Evolutionary conservation across 2,888 invertebrate species (phyloP), one percentile per base, ranked within the genome.

Genomic region (Rotaria socialis): DNA sequence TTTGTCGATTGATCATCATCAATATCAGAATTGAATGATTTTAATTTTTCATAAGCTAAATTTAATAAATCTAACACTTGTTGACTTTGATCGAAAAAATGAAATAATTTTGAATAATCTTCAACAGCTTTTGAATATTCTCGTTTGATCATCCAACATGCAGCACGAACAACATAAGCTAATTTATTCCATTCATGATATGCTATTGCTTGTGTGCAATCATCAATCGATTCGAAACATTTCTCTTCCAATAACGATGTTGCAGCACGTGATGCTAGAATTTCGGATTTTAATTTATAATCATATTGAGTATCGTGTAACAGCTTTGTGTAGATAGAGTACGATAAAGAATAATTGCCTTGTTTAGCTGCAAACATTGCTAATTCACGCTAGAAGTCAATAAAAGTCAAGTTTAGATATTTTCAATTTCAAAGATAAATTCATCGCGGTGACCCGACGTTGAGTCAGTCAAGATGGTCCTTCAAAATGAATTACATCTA

Each of bases 171-270:
- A 47, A 80, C 75, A 80, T 80, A 80, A 16, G 75, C 75, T 24
- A 80, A 80, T 80, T 80, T 80, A 80, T 80, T 80, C 75, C 75
- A 80, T 80, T 80, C 43, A 80, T 80, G 22, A 47, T 47, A 80
- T 11, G 43, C 75, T 47, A 80, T 80, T 22, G 75, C 75, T 43
- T 24, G 75, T 47, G 75, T 80, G 22, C 75, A 80, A 80, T 80
- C 75, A 24, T 80, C 75, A 47, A 80, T 80, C 4, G 75, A 43
- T 80, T 80, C 47, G 47, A 24, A 80, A 80, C 19, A 80, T 47
- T 80, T 80, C 19, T 80, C 2, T 19, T 80, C 75, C 47, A 80
- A 80, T 47, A 80, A 8, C 47, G 47, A 80, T 24, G 43, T 80
- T 47, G 47, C 47, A 8, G 75, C 75, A 24, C 75, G 41, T 47